Conservation (phyloP, 2,888 invertebrate genomes). For the Homarus gammarus region DNA sequence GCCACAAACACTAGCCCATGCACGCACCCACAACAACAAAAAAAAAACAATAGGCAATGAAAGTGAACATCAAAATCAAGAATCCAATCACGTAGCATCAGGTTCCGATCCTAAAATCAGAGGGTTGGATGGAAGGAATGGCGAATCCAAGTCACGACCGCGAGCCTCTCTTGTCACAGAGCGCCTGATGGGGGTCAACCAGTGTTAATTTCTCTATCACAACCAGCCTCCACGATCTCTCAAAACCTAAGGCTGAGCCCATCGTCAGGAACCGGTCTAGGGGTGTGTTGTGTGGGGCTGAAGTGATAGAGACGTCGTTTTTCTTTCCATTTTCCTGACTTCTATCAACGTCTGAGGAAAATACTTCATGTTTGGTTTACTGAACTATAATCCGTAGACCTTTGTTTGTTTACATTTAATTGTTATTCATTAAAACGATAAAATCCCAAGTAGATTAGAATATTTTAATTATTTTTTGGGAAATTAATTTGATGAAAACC, state of each 20-base stretch:
- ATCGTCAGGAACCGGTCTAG: not conserved
- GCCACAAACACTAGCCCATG: not conserved
- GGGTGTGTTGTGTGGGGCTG: not conserved
- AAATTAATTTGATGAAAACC: too few relatives aligned
- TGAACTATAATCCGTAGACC: too few relatives aligned
- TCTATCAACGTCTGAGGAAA: not conserved
- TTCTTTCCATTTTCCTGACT: not conserved
- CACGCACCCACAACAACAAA: not conserved
- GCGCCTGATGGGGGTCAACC: slow-evolving; percentile 28
- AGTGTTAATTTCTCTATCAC: slow-evolving; percentile 35
- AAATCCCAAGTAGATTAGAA: too few relatives aligned
- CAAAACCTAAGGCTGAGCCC: not conserved
- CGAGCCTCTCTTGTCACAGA: not conserved
- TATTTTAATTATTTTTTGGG: too few relatives aligned
- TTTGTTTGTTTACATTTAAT: too few relatives aligned
- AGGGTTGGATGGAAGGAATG: slow-evolving; percentile 26
- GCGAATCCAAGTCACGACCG: slow-evolving; percentile 36
- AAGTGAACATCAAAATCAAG: slow-evolving; percentile 6
- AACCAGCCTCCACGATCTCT: not conserved
- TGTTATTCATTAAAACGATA: too few relatives aligned
- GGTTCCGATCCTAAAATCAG: slow-evolving; percentile 32
- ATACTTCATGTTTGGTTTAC: too few relatives aligned
- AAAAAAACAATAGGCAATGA: slow-evolving; percentile 28
- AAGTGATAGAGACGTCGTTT: not conserved
- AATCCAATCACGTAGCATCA: slow-evolving; percentile 15